Base-by-base conservation (phyloP, 1,140 invertebrate genomes). In the Microplitis mediator region DNA sequence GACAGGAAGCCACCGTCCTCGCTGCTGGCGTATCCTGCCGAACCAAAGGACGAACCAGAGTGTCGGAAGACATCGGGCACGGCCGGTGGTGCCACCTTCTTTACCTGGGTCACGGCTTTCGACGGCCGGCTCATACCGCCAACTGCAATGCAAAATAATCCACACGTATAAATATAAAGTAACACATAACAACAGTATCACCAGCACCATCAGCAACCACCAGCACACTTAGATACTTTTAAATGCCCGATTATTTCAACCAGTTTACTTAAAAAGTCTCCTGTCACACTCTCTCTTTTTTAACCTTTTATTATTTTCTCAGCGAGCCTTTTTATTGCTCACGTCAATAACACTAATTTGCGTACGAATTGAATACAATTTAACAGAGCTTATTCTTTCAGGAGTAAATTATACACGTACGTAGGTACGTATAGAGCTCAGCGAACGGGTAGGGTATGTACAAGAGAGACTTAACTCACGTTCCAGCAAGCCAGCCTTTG, bases 71-170 rank as follows among this genome's bases (percentile, higher is more conserved):
- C 91, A 76, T 94, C 93, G 0, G 93, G 94, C 36, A 95, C 93
- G 4, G 93, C 92, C 4, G 94, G 93, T 66, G 94, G 94, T 52
- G 93, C 91, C 80, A 95, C 93, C 87, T 94, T 94, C 87, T 95
- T 95, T 71, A 91, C 92, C 80, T 92, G 92, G 80, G 91, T 90
- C 80, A 91, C 90, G 81, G 90, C 90, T 89, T 91, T 93, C 80
- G 90, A 91, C 75, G 90, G 91, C 88, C 93, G 91, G 83, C 91
- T 93, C 92, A 94, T 93, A 76, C 93, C 93, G 87, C 92, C 92
- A 88, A 93, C 92, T 93, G 88, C 8, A 90, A 90, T 52, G 84
- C 61, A 67, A 60, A 67, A 52, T 32, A n/a, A 51, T 23, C 4
- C 56, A 62, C 60, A 39, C 34, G 4, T 14, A 23, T 23, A 23